These are phyloP conservation scores for Drepana falcataria DNA, from an alignment of 2,888 invertebrate genomes.

Conservation along the genomic window DNA sequence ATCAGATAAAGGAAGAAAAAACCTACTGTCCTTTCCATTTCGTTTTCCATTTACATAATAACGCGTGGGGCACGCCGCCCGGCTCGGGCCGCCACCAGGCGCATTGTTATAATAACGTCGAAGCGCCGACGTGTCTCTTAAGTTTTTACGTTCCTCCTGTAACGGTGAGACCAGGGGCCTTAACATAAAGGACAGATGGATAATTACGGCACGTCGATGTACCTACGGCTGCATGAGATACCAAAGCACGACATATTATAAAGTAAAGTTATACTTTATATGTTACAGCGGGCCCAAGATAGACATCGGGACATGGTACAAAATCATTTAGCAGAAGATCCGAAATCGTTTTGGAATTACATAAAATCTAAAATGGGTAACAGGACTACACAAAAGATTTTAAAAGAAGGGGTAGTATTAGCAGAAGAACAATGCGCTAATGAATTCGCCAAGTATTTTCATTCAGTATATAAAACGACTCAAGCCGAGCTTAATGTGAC, in stretches of 20 bases:
- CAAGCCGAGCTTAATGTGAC: no score
- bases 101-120: slow-evolving; percentile 59
- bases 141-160: slow-evolving; percentile 39
- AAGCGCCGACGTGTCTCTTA: slow-evolving; percentile 39
- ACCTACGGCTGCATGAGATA: not conserved
- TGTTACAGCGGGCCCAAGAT: not conserved
- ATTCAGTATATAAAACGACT: no score
- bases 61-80: slow-evolving; percentile 68
- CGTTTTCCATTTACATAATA: slow-evolving; percentile 73
- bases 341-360: not conserved
- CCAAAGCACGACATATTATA: slow-evolving; percentile 10
- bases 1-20: slow-evolving; percentile 67
- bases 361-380: not conserved
- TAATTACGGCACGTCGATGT: not conserved
- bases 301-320: not conserved
- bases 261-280: not conserved
- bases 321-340: not conserved
- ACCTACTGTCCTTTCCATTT: slow-evolving; percentile 59
- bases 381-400: not conserved
- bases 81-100: slow-evolving; percentile 45
- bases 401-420: not conserved
- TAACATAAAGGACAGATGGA: slow-evolving; percentile 24
- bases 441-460: not conserved
- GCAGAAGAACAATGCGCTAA: not conserved
- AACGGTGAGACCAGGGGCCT: slow-evolving; percentile 19